phyloP scores from a whole-genome alignment of 2,113 vertebrate genomes.

The Procapra przewalskii region DNA sequence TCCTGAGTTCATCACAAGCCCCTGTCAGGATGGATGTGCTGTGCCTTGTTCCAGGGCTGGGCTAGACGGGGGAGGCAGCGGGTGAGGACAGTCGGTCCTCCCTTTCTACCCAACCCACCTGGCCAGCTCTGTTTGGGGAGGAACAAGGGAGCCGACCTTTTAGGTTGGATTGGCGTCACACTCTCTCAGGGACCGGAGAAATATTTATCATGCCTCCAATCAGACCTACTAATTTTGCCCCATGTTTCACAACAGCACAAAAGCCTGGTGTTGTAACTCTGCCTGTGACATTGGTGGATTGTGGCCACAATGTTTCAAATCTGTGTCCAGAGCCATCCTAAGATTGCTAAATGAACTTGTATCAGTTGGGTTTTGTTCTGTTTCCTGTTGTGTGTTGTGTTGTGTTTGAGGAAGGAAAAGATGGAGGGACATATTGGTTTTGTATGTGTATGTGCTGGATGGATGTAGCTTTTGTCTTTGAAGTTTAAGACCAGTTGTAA shows the following conservation, averaged over 20 bases:
- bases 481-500: constrained; percentile 88
- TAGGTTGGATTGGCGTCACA: not conserved
- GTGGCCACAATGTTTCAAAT: not conserved
- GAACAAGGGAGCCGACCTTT: constrained; percentile 28
- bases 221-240: constrained; percentile 43
- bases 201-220: constrained; percentile 68
- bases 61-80: accelerated
- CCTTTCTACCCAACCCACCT: constrained; percentile 17
- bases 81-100: not conserved
- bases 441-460: constrained; percentile 56
- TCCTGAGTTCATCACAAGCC: not conserved
- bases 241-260: constrained; percentile 62
- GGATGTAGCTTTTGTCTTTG: constrained; percentile 79
- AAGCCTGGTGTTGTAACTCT: constrained; percentile 47
- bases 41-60: constrained; percentile 21
- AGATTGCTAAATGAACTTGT: constrained; percentile 53
- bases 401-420: not conserved
- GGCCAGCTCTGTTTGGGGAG: not conserved
- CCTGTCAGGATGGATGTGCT: not conserved
- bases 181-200: constrained; percentile 41
- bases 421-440: not conserved
- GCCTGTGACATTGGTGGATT: constrained; percentile 22
- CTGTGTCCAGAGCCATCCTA: not conserved
- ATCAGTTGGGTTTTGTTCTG: constrained; percentile 53
- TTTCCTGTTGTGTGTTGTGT: not conserved